Conservation (phyloP, 2,113 vertebrate genomes). For the Tapirus terrestris region DNA sequence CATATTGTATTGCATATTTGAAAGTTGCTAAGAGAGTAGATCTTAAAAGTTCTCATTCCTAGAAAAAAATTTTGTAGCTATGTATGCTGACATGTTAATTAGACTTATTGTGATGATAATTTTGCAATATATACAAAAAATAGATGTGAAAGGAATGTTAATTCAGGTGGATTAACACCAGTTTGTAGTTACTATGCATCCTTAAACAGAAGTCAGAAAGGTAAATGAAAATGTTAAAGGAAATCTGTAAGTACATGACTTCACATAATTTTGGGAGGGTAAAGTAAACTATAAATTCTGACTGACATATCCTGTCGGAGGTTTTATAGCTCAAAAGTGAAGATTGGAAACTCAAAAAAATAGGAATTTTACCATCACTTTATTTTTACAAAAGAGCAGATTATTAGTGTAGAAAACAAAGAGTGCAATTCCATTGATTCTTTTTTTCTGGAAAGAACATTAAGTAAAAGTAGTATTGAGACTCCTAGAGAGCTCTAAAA, state of each 20-base stretch:
- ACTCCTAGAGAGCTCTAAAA: not conserved
- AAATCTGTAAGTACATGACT: not conserved
- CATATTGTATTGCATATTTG: not conserved
- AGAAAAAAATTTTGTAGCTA: not conserved
- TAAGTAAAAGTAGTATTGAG: not conserved
- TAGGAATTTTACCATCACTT: not conserved
- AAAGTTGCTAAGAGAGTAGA: not conserved
- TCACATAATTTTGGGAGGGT: not conserved
- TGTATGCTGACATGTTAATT: not conserved
- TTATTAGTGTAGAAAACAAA: not conserved
- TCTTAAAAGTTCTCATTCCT: not conserved
- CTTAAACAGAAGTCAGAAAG: constrained; percentile 1
- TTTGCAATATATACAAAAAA: not conserved
- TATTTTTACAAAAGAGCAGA: not conserved
- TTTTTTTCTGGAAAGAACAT: not conserved
- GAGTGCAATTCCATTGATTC: not conserved
- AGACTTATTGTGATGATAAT: not conserved
- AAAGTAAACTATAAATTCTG: constrained; percentile 20
- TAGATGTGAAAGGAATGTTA: not conserved
- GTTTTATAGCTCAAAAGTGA: not conserved
- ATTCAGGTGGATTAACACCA: not conserved
- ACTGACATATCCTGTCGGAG: not conserved
- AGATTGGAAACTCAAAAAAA: constrained; percentile 8
- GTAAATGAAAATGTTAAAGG: not conserved
- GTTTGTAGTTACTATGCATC: not conserved